Evolutionary conservation across 2,888 invertebrate species (phyloP), one percentile per base, ranked within the genome.

Genomic region (Mechanitis mazaeus): DNA sequence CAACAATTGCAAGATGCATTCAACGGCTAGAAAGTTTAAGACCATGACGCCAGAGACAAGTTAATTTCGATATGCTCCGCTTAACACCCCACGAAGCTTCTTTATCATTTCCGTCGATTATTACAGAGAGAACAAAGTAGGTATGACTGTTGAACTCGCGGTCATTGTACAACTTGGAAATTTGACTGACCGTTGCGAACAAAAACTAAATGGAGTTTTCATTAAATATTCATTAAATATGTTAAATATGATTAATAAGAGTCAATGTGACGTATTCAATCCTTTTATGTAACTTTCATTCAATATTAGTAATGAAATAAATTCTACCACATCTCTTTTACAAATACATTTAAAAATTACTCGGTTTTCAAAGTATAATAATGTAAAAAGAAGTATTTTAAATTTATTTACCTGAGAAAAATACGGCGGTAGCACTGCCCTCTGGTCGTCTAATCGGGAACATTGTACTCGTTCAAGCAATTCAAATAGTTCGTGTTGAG

Each of bases 381-480:
- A 33, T 45, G 47, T 33, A 45, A 3, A 45, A 59, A 20, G 20
- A 62, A 56, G 28, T 46, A 11, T 58, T 35, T 35, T 20, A 20
- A 20, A 20, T 20, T 20, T 58, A 69, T 92, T 86, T 85, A 96
- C 96, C 95, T 96, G 96, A 83, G 94, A 94, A 89, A 96, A 96
- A 90, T 96, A 96, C 58, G 96, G 94, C 70, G 98, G 98, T 79
- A 98, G 92, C 75, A 96, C 97, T 86, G 98, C 98, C 90, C 98
- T 94, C 91, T 99, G 98, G 92, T 98, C 98, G 84, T 99, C 98
- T 79, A 98, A 91, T 67, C 98, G 93, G 73, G 96, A 96, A 91
- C 97, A 95, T 88, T 98, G 98, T 72, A 97, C 96, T 79, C 96
- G 93, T 87, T 98, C 98, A 80, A 99, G 92, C 75, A 98, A 91